These are phyloP conservation scores for Jordanella pulchra DNA, from an alignment of 2,797 vertebrate species.

Conservation along the genomic window DNA sequence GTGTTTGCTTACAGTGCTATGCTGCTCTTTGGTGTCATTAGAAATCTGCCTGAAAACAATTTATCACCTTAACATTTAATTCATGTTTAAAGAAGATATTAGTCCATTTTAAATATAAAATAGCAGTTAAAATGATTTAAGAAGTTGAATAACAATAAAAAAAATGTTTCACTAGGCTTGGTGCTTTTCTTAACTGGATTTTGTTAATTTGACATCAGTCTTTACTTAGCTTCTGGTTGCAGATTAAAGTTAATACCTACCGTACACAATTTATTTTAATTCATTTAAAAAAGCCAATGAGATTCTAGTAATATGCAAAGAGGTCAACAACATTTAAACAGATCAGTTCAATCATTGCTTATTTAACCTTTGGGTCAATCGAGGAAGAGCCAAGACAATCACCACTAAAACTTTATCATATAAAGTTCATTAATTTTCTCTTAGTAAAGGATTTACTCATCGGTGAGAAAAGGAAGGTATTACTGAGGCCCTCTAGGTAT, in stretches of 20 bases:
- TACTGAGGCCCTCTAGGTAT: too few species aligned
- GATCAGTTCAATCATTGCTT: too few species aligned
- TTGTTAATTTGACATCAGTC: neutral
- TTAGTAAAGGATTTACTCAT: too few species aligned
- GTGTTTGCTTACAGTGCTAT: slow-evolving; percentile 38
- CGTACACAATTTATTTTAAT: too few species aligned
- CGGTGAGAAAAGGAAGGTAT: too few species aligned
- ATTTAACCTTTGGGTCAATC: too few species aligned
- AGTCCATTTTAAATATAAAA: slow-evolving; percentile 61
- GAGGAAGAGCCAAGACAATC: too few species aligned
- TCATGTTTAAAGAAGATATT: slow-evolving; percentile 45
- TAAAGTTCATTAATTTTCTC: too few species aligned
- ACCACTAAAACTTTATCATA: too few species aligned
- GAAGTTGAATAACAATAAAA: slow-evolving; percentile 64
- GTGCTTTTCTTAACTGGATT: slow-evolving; percentile 29
- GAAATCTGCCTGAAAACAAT: slow-evolving; percentile 58
- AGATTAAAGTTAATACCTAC: neutral
- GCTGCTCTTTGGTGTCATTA: slow-evolving; percentile 58
- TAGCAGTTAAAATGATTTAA: slow-evolving; percentile 48
- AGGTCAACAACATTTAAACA: too few species aligned
- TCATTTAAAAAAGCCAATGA: too few species aligned
- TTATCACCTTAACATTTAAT: slow-evolving; percentile 55
- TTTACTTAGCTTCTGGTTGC: neutral
- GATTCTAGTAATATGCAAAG: too few species aligned
- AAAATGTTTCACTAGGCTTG: slow-evolving; percentile 48